phyloP scores from a whole-genome alignment of 1,140 invertebrate species.

The Drosophila leontia region DNA sequence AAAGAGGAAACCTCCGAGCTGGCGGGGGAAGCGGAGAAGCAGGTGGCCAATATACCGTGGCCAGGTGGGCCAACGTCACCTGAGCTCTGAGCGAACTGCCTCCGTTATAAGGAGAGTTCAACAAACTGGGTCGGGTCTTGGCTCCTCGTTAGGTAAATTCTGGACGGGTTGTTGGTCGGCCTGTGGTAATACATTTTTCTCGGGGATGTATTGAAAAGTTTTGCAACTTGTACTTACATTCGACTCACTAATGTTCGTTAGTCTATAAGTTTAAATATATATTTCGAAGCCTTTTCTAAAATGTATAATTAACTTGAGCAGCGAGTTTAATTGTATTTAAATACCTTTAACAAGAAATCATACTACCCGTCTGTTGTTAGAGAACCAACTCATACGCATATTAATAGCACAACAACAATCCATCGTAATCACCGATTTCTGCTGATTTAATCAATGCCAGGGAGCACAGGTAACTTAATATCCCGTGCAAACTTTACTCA shows the following conservation, averaged over 20 bases:
- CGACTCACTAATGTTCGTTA: background rate
- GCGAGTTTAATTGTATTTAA: too few species aligned
- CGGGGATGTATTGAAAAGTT: background rate
- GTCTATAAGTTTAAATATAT: background rate
- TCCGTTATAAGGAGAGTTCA: constrained; percentile 19
- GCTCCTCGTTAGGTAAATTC: background rate
- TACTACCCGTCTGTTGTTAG: background rate
- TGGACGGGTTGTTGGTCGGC: background rate
- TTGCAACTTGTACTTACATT: background rate
- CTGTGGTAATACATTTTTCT: background rate
- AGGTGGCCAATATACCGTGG: constrained; percentile 31
- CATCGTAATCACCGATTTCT: background rate
- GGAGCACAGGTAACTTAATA: constrained; percentile 11
- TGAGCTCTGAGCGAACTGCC: constrained; percentile 2
- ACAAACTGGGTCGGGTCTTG: constrained; percentile 27
- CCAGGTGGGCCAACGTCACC: constrained; percentile 27
- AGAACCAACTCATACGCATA: background rate
- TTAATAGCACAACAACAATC: background rate
- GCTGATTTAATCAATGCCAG: constrained; percentile 22
- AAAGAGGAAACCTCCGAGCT: background rate
- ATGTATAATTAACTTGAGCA: background rate
- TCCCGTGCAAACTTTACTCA: constrained; percentile 6
- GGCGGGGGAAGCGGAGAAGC: background rate
- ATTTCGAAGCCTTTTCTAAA: background rate
- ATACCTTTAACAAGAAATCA: background rate